phyloP scores from a whole-genome alignment of 2,888 invertebrate genomes.

The Diaprepes abbreviatus region DNA sequence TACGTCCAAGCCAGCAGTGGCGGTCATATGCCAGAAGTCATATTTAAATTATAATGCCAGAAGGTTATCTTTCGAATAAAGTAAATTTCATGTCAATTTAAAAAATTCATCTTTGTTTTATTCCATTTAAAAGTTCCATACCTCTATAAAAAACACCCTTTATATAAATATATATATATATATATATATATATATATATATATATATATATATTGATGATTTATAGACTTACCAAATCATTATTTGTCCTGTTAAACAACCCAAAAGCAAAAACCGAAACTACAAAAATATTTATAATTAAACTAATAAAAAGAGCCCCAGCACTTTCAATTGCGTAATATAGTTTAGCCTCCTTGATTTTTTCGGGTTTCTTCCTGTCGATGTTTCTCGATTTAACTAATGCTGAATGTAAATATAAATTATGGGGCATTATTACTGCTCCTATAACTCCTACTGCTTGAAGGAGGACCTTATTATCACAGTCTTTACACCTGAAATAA shows the following conservation, averaged over 20 bases:
- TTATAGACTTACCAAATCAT: slow-evolving; percentile 74
- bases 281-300: slow-evolving; percentile 90
- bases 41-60: too few relatives aligned
- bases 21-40: too few relatives aligned
- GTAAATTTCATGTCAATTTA: too few relatives aligned
- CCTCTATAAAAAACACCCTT: too few relatives aligned
- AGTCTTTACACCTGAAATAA: slow-evolving; percentile 71
- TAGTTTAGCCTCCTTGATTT: slow-evolving; percentile 85
- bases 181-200: too few relatives aligned
- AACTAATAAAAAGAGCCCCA: slow-evolving; percentile 83
- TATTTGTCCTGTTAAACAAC: slow-evolving; percentile 79
- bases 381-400: slow-evolving; percentile 88
- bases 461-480: slow-evolving; percentile 75
- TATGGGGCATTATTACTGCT: slow-evolving; percentile 92
- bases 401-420: slow-evolving; percentile 90
- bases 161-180: too few relatives aligned
- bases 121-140: too few relatives aligned
- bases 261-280: slow-evolving; percentile 89
- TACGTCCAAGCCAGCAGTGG: too few relatives aligned
- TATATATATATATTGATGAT: too few relatives aligned
- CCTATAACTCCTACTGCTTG: slow-evolving; percentile 87
- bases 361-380: slow-evolving; percentile 77
- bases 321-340: slow-evolving; percentile 85
- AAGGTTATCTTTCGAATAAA: too few relatives aligned
- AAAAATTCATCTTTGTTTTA: too few relatives aligned